Conservation (phyloP, 2,888 invertebrate genomes). For the Drosophila putrida region DNA sequence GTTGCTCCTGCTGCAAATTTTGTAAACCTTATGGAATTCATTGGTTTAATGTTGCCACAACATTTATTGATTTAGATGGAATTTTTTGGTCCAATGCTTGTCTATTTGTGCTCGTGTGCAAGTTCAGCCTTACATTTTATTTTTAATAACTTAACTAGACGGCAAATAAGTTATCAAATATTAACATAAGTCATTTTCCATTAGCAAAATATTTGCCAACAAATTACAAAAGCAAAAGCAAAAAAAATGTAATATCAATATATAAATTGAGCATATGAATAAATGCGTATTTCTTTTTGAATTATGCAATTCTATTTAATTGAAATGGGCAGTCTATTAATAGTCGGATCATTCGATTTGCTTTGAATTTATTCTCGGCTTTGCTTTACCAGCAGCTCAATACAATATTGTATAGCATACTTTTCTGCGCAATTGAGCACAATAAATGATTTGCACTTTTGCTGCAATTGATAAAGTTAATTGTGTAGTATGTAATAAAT, state of each 20-base stretch:
- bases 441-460: constrained; percentile 2
- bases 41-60: constrained; percentile 49
- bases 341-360: background rate
- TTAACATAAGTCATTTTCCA: background rate
- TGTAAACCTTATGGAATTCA: constrained; percentile 31
- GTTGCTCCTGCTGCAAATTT: constrained; percentile 10
- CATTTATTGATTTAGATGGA: constrained; percentile 57
- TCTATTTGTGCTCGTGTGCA: background rate
- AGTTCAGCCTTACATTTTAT: background rate
- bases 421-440: constrained; percentile 1
- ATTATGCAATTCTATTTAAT: background rate
- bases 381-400: background rate
- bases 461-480: constrained; percentile 3
- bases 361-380: background rate
- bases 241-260: background rate
- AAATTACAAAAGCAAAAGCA: background rate
- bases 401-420: constrained; percentile 3
- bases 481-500: background rate
- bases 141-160: background rate
- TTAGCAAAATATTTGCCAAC: constrained; percentile 4
- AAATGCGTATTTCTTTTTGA: background rate
- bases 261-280: background rate
- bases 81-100: constrained; percentile 12
- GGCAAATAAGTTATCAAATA: constrained; percentile 10
- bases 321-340: constrained; percentile 1